Conservation (phyloP, 2,888 invertebrate genomes). For the Esperia sulphurella region DNA sequence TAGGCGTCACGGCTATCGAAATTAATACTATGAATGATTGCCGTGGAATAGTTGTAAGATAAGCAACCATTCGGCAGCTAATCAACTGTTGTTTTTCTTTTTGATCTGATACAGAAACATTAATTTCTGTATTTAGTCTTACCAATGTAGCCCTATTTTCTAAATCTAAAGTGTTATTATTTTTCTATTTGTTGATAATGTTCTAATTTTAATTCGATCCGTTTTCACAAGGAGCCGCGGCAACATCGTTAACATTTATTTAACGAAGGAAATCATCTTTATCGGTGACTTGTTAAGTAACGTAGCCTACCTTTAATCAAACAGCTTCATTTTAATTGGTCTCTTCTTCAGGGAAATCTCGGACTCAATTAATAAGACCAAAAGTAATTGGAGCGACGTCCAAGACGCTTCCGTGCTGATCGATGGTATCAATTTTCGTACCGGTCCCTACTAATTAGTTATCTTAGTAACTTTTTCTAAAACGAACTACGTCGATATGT, state of each 20-base stretch:
- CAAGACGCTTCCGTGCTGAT: constrained; percentile 42
- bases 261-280: constrained; percentile 48
- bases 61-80: constrained; percentile 16
- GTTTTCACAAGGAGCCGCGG: constrained; percentile 32
- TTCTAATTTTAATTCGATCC: constrained; percentile 19
- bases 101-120: constrained; percentile 6
- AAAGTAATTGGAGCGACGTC: constrained; percentile 49
- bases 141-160: constrained; percentile 9
- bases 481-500: neutral
- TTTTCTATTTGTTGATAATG: constrained; percentile 38
- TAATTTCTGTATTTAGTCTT: neutral
- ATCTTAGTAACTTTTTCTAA: constrained; percentile 16
- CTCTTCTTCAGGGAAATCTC: constrained; percentile 44
- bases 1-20: constrained; percentile 70
- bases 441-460: constrained; percentile 31
- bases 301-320: constrained; percentile 54
- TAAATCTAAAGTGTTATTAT: constrained; percentile 38
- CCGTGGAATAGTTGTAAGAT: constrained; percentile 16
- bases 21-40: constrained; percentile 72
- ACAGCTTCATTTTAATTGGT: constrained; percentile 59
- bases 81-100: constrained; percentile 21
- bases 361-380: constrained; percentile 58
- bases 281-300: constrained; percentile 53
- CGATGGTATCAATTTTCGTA: constrained; percentile 46
- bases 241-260: constrained; percentile 46